phyloP scores from a whole-genome alignment of 2,888 invertebrate genomes.

The Torymus texanus region DNA sequence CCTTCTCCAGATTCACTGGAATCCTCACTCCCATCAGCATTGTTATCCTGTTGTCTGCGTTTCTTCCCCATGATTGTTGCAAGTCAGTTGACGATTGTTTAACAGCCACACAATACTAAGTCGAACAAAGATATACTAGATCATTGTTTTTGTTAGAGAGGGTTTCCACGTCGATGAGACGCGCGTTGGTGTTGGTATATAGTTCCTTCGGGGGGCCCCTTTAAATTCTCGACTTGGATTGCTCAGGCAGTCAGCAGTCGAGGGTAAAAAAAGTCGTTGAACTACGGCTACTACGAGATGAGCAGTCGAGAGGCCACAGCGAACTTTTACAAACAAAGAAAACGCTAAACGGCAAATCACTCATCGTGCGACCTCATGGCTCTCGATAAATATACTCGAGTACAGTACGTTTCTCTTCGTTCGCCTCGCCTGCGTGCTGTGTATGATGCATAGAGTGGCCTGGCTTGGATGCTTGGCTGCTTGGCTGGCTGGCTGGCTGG shows the following conservation, averaged over 20 bases:
- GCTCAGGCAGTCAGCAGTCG: not conserved
- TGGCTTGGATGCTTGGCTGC: too few species aligned
- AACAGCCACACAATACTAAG: not conserved
- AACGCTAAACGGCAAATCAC: slow-evolving; percentile 1
- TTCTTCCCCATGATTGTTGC: slow-evolving; percentile 40
- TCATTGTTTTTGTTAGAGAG: slow-evolving; percentile 32
- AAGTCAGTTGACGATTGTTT: not conserved
- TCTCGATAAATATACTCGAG: not conserved
- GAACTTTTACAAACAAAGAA: slow-evolving; percentile 15
- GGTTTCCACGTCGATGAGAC: slow-evolving; percentile 5
- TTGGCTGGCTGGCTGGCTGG: too few species aligned
- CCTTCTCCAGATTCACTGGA: slow-evolving; percentile 85
- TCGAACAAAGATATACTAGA: slow-evolving; percentile 19
- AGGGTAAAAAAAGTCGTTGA: not conserved
- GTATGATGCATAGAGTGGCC: too few species aligned
- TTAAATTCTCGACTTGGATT: not conserved
- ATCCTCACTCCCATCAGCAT: slow-evolving; percentile 78
- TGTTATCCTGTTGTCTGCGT: slow-evolving; percentile 80
- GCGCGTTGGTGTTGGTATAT: not conserved
- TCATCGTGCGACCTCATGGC: slow-evolving; percentile 44
- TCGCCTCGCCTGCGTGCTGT: too few species aligned
- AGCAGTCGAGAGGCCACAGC: not conserved
- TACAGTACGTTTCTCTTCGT: not conserved
- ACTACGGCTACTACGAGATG: too few species aligned
- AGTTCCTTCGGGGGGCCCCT: not conserved